Evolutionary conservation across 2,888 invertebrate species (phyloP).

Genomic region (Apodemia duryi): DNA sequence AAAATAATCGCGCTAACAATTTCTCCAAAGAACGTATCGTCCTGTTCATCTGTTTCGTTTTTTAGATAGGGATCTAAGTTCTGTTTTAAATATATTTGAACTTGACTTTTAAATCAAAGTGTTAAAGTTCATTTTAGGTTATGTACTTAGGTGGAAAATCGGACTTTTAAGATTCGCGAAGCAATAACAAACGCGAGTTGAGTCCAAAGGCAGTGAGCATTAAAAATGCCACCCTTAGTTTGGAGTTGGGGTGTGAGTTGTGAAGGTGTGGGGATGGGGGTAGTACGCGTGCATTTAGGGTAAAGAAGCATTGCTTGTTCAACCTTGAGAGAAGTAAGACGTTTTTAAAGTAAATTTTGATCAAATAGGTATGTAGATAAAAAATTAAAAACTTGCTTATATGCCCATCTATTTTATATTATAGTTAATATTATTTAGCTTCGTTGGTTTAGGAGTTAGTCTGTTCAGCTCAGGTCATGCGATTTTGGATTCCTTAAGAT

Average conservation of each 20-base stretch:
- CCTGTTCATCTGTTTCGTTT: conserved; percentile 51
- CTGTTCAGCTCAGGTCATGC: too few species aligned
- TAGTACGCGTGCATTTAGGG: conserved; percentile 42
- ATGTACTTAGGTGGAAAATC: conserved; percentile 40
- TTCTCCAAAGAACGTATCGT: conserved; percentile 62
- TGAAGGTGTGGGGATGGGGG: conserved; percentile 41
- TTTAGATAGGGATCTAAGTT: conserved; percentile 63
- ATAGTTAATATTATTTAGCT: too few species aligned
- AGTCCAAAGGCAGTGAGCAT: conserved; percentile 53
- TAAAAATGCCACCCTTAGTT: conserved; percentile 56
- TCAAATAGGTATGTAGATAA: too few species aligned
- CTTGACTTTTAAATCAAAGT: conserved; percentile 32
- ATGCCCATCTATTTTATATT: too few species aligned
- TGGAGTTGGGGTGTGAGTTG: conserved; percentile 35
- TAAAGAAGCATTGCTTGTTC: conserved; percentile 49
- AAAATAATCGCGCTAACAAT: conserved; percentile 46
- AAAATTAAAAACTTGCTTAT: too few species aligned
- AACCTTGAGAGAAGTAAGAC: conserved; percentile 22
- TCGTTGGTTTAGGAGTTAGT: too few species aligned
- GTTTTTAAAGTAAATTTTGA: not conserved
- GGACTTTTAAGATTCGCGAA: conserved; percentile 52
- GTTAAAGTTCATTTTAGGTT: conserved; percentile 37
- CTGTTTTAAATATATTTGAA: conserved; percentile 32
- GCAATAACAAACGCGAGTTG: conserved; percentile 46
- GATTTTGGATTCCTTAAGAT: too few species aligned